Evolutionary conservation across 2,888 invertebrate genomes (phyloP).

Genomic region (Fabriciana adippe): DNA sequence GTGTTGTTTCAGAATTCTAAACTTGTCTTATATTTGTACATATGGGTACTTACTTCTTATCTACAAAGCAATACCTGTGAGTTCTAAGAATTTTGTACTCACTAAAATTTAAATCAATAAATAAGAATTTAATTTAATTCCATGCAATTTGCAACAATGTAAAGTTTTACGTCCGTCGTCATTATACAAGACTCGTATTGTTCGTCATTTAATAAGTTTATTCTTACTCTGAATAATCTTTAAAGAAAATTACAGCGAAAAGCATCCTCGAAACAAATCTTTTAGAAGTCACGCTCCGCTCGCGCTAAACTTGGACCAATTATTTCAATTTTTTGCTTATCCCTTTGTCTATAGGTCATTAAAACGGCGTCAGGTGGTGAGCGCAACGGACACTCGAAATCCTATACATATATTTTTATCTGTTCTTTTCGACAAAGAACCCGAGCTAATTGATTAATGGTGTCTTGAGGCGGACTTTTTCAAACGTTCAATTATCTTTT

Average conservation of each 20-base stretch:
- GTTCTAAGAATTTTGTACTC: too few relatives aligned
- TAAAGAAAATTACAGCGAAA: constrained; percentile 76
- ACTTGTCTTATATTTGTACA: neutral
- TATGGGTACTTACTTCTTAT: too few relatives aligned
- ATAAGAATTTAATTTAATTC: neutral
- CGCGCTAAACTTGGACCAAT: constrained; percentile 75
- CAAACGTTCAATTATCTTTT: constrained; percentile 71
- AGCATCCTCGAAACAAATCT: constrained; percentile 74
- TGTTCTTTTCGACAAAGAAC: constrained; percentile 68
- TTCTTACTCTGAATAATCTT: constrained; percentile 66
- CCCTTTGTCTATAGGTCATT: constrained; percentile 69
- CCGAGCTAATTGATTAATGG: constrained; percentile 79
- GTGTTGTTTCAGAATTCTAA: neutral
- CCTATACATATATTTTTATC: constrained; percentile 65
- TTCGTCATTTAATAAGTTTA: constrained; percentile 76
- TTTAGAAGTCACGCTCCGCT: constrained; percentile 75
- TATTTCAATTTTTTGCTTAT: constrained; percentile 71
- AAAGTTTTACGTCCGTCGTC: constrained; percentile 34
- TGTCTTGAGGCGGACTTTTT: constrained; percentile 72
- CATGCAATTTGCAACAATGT: constrained; percentile 6
- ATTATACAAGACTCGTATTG: constrained; percentile 62
- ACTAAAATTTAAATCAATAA: too few relatives aligned
- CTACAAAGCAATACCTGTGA: too few relatives aligned
- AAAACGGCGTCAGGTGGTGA: constrained; percentile 76
- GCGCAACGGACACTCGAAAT: constrained; percentile 50